Conservation (phyloP, 2,113 vertebrate genomes). For the Lepisosteus oculatus region DNA sequence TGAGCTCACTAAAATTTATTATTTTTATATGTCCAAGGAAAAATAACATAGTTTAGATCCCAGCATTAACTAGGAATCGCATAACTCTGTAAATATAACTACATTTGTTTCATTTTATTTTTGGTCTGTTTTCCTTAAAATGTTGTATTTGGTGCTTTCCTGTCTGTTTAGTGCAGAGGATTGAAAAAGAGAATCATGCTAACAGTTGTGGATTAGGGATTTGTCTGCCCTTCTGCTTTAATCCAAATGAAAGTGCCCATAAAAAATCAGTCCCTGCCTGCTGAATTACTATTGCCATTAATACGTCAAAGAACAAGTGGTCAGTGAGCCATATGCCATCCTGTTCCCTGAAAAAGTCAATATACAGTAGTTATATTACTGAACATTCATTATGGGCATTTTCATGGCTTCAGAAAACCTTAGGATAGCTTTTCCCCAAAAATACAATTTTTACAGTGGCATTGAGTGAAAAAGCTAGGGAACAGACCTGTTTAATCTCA, state of each 20-base stretch:
- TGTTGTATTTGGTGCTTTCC: neutral
- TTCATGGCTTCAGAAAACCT: too few species aligned
- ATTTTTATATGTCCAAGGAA: too few species aligned
- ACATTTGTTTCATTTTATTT: neutral
- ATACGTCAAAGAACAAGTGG: neutral
- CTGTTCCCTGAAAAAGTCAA: neutral
- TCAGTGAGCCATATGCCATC: conserved; percentile 1
- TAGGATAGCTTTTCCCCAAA: too few species aligned
- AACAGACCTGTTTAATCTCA: conserved; percentile 7
- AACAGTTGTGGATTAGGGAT: conserved; percentile 1
- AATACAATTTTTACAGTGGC: too few species aligned
- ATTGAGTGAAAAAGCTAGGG: too few species aligned
- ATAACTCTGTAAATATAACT: too few species aligned
- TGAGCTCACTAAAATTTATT: too few species aligned
- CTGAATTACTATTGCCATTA: neutral
- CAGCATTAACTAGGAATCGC: too few species aligned
- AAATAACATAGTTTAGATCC: too few species aligned
- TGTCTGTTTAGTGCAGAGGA: neutral
- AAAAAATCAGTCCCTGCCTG: neutral
- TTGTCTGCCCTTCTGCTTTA: neutral
- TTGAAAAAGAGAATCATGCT: neutral
- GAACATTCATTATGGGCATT: neutral
- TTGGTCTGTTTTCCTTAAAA: neutral
- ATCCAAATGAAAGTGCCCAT: neutral
- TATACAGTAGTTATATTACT: neutral